Base-by-base conservation (phyloP, 1,140 invertebrate species). In the Ostrea denselamellosa region DNA sequence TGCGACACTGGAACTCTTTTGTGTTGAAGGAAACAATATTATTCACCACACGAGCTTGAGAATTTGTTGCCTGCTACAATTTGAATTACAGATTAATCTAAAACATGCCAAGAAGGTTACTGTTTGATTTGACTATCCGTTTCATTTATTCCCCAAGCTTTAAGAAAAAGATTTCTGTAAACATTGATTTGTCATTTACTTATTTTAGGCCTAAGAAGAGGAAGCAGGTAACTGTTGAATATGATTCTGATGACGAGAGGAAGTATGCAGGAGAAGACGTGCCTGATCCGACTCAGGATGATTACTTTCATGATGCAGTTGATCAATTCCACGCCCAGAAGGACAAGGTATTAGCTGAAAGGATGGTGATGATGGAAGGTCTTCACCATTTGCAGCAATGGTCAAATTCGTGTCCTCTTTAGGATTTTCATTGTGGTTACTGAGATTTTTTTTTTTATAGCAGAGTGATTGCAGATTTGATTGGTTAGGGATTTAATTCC, bases 221-320 rank as follows among this genome's bases (percentile, higher is more conserved):
- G 83, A 56, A 62, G 56, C 22, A 51, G 77, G 86, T 84, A 28
- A 34, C 25, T 62, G 83, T 77, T 8, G 56, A 82, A 17, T 87
- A 87, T 83, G 65, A 85, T 10, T 87, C 83, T 83, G 88, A 89
- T 87, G 88, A 89, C 65, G 88, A 89, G 51, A 17, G 68, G 12
- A 34, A 54, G 2, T 87, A 87, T 58, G 83, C 28, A 14, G 71
- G 54, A 52, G 85, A 85, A 22, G 83, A 83, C 17, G 54, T 56
- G 8, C 86, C 85, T 52, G 84, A 87, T 83, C 85, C 83, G 14
- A 83, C 68, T 9, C n/a, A 56, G 12, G 83, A 87, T 52, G 86
- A 88, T 28, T 87, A 88, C 25, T 88, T 44, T 81, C 51, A 85
- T 22, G 85, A 86, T 82, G 84, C 62, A 83, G 85, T 89, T 19